phyloP scores from a whole-genome alignment of 2,888 invertebrate genomes.

The Eupithecia tripunctaria region DNA sequence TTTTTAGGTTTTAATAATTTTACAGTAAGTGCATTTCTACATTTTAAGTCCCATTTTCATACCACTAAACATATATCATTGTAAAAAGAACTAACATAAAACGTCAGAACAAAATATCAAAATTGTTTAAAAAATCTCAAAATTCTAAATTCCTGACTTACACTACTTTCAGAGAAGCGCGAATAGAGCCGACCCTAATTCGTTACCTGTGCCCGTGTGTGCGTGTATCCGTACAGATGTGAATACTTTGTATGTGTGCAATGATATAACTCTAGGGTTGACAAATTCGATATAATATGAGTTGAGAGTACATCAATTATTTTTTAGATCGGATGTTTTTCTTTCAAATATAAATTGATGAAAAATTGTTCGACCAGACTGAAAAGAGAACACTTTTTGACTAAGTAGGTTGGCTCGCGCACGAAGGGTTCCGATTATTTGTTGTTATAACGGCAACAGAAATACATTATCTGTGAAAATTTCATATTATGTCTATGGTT shows the following conservation, averaged over 20 bases:
- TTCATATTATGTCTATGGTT: too few relatives aligned
- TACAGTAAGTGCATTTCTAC: neutral
- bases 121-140: conserved; percentile 7
- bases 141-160: conserved; percentile 47
- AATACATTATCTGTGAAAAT: too few relatives aligned
- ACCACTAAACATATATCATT: neutral
- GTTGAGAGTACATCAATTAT: neutral
- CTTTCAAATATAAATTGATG: too few relatives aligned
- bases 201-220: conserved; percentile 61
- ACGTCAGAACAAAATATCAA: neutral
- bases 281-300: neutral
- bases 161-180: conserved; percentile 40
- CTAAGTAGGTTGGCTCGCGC: too few relatives aligned
- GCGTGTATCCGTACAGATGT: conserved; percentile 48
- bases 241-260: conserved; percentile 51
- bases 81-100: neutral
- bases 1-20: neutral
- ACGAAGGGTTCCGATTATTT: too few relatives aligned
- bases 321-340: too few relatives aligned
- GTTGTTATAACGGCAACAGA: too few relatives aligned
- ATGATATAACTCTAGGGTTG: conserved; percentile 67
- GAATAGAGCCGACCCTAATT: conserved; percentile 79
- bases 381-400: neutral
- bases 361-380: too few relatives aligned
- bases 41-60: neutral